These are phyloP conservation scores for Temnothorax curvispinosus DNA, from an alignment of 1,140 invertebrate species.

Conservation along the genomic window DNA sequence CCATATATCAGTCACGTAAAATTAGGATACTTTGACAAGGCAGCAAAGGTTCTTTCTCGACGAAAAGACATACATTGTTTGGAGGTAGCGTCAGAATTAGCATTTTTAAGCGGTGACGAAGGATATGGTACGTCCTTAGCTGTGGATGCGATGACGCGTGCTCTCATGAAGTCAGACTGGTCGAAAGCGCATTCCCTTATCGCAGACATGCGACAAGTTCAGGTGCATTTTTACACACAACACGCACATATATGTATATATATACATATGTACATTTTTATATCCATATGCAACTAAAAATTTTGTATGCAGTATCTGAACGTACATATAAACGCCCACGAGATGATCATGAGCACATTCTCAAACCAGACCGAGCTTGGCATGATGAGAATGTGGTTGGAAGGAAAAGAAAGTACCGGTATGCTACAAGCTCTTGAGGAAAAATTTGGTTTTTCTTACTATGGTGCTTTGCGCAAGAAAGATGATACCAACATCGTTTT, in stretches of 20 bases:
- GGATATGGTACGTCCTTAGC: slow-evolving; percentile 72
- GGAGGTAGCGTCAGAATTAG: slow-evolving; percentile 78
- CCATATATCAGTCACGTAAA: slow-evolving; percentile 69
- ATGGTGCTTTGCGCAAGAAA: slow-evolving; percentile 63
- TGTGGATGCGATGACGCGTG: slow-evolving; percentile 77
- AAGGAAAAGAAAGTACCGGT: slow-evolving; percentile 53
- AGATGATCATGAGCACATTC: slow-evolving; percentile 64
- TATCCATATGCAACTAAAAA: not conserved
- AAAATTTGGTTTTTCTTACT: slow-evolving; percentile 55
- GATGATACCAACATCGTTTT: slow-evolving; percentile 48
- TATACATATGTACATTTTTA: not conserved
- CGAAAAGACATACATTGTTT: slow-evolving; percentile 74
- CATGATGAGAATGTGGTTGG: slow-evolving; percentile 70
- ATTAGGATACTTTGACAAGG: slow-evolving; percentile 76
- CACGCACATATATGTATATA: not conserved
- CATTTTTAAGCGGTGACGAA: slow-evolving; percentile 72
- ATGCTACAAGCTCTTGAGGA: slow-evolving; percentile 72
- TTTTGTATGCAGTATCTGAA: slow-evolving; percentile 66
- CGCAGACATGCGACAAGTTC: slow-evolving; percentile 71
- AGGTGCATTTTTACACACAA: slow-evolving; percentile 58
- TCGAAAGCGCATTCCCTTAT: slow-evolving; percentile 70
- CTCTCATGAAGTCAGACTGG: slow-evolving; percentile 70
- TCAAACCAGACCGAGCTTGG: slow-evolving; percentile 44
- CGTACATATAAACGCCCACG: slow-evolving; percentile 73
- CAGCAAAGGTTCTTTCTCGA: slow-evolving; percentile 77